phyloP scores from a whole-genome alignment of 2,888 invertebrate genomes.

The Heliconius ethilla region DNA sequence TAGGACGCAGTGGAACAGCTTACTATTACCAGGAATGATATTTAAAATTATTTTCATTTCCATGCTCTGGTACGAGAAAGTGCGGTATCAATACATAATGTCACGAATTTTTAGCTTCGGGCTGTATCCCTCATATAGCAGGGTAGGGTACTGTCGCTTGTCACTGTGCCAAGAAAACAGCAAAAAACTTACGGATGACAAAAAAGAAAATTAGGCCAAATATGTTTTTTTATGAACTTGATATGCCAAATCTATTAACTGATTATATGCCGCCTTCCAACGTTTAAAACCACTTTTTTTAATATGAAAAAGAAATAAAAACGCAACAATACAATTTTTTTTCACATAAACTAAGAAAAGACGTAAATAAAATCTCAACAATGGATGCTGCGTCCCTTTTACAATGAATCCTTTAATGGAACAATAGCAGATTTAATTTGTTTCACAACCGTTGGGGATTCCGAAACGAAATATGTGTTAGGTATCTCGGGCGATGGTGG shows the following conservation, averaged over 20 bases:
- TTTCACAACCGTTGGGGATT: conserved; percentile 22
- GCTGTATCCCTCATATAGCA: too few relatives aligned
- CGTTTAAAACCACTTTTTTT: not conserved
- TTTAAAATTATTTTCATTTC: not conserved
- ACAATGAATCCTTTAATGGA: conserved; percentile 40
- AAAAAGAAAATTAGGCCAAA: not conserved
- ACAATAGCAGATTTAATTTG: conserved; percentile 34
- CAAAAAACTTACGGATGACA: not conserved
- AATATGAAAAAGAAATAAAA: not conserved
- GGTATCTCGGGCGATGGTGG: not conserved
- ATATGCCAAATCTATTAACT: not conserved
- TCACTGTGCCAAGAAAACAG: not conserved
- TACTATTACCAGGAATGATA: not conserved
- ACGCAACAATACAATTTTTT: not conserved
- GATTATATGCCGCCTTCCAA: not conserved
- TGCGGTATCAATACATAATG: not conserved
- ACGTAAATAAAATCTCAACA: conserved; percentile 14
- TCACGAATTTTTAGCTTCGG: too few relatives aligned
- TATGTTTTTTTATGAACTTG: not conserved
- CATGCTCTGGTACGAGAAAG: not conserved
- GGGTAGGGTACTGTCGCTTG: not conserved
- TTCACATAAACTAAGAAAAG: not conserved
- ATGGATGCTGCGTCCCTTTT: conserved; percentile 31
- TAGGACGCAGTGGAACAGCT: not conserved
- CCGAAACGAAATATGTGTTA: conserved; percentile 12